Evolutionary conservation across 1,140 invertebrate species (phyloP), one percentile per base, ranked within the genome.

Genomic region (Carposina sasakii): DNA sequence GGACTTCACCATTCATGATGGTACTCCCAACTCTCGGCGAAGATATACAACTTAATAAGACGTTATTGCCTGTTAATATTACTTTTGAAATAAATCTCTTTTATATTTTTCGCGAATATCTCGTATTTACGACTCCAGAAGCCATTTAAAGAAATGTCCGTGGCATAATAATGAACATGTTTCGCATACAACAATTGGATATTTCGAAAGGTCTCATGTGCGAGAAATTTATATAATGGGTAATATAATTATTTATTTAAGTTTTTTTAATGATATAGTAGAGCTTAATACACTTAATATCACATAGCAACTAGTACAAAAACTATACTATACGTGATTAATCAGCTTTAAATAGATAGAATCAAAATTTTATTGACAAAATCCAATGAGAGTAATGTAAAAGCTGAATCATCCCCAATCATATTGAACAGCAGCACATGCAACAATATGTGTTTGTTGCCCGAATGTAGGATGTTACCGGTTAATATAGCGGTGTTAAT

Each of bases 391-490:
- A n/a, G n/a, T n/a, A n/a, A n/a, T n/a, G n/a, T n/a, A n/a, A n/a
- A n/a, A n/a, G n/a, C n/a, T n/a, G n/a, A n/a, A n/a, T n/a, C n/a
- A n/a, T n/a, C n/a, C n/a, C n/a, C n/a, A n/a, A n/a, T n/a, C n/a
- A n/a, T n/a, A n/a, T n/a, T 59, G 52, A 65, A 72, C 71, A 66
- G 47, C 47, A 45, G 16, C 26, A 19, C 19, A 36, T 48, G 47
- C 47, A 52, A 76, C 69, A 73, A 74, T 71, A 57, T 50, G 45
- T 53, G 48, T 58, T 62, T 71, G 68, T 72, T 63, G 57, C 52
- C 41, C 42, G 57, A 54, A 63, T 61, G 47, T 47, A 46, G 51
- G 44, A 67, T 53, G 57, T 57, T 56, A 37, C 46, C 34, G 37
- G 45, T 64, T 62, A 65, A 54, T 58, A 63, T 53, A 49, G 50